Evolutionary conservation across 1,140 invertebrate genomes (phyloP).

Genomic region (Drosophila micromelanica): DNA sequence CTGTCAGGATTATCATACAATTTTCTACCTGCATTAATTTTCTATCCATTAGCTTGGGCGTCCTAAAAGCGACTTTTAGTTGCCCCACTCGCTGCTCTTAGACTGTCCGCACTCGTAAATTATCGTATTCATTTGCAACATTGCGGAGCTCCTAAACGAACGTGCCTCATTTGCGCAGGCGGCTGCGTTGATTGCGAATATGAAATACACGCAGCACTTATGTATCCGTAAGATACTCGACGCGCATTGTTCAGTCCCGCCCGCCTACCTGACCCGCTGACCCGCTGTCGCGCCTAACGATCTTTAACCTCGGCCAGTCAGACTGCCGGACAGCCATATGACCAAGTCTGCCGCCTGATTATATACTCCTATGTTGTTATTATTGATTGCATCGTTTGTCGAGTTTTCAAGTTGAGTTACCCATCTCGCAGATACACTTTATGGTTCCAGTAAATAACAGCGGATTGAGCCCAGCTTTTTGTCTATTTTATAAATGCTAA

Average conservation of each 20-base stretch:
- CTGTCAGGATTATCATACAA: conserved; percentile 20
- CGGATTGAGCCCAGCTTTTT: too few species aligned
- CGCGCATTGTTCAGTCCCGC: neutral
- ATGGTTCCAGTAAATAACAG: too few species aligned
- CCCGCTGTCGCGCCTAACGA: conserved; percentile 77
- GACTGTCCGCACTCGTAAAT: conserved; percentile 28
- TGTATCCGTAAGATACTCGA: conserved; percentile 44
- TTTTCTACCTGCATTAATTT: conserved; percentile 14
- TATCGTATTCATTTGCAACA: conserved; percentile 52
- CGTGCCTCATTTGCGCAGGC: conserved; percentile 63
- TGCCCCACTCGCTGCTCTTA: conserved; percentile 33
- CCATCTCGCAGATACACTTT: conserved; percentile 45
- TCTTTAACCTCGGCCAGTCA: conserved; percentile 65
- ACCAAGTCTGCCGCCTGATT: conserved; percentile 27
- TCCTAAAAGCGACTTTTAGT: conserved; percentile 20
- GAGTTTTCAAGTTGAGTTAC: conserved; percentile 19
- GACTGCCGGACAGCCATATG: conserved; percentile 13
- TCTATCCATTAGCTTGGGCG: conserved; percentile 51
- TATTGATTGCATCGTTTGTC: conserved; percentile 57
- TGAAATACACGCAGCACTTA: conserved; percentile 32
- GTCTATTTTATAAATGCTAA: too few species aligned
- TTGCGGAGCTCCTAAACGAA: conserved; percentile 39
- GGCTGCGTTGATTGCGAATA: conserved; percentile 51
- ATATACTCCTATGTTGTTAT: conserved; percentile 42
- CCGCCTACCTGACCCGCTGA: conserved; percentile 52